Conservation (phyloP, 1,140 invertebrate species). For the Chionoecetes opilio region DNA sequence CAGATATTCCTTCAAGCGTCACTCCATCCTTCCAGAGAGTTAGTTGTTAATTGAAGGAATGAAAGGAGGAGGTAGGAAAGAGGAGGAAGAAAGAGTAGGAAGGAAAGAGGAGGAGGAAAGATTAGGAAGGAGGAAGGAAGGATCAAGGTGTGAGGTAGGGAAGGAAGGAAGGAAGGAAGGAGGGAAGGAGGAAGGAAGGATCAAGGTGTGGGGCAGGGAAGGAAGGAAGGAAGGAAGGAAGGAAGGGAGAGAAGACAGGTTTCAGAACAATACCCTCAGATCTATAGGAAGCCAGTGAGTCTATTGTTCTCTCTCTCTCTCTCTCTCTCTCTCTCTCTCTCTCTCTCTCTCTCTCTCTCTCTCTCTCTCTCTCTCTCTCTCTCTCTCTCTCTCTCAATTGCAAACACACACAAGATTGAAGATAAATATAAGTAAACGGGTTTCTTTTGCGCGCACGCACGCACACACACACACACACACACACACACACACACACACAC, state of each 20-base stretch:
- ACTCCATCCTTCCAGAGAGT: not conserved
- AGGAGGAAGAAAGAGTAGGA: not conserved
- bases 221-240: not conserved
- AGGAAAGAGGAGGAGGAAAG: no score
- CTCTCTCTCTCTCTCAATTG: not conserved
- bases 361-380: not conserved
- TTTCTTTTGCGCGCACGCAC: not conserved
- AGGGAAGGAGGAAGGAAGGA: not conserved
- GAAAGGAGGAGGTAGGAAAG: not conserved
- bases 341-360: conserved; percentile 6
- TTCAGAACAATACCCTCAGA: not conserved
- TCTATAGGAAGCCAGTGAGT: not conserved
- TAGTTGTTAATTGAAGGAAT: not conserved
- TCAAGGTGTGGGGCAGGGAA: not conserved
- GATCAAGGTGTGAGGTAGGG: not conserved
- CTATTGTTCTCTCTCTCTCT: not conserved
- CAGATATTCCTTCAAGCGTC: not conserved
- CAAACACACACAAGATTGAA: not conserved
- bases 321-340: conserved; percentile 35
- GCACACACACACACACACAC: conserved; percentile 5
- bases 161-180: not conserved
- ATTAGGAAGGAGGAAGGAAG: no score
- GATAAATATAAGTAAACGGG: not conserved
- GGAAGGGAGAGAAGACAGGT: conserved; percentile 37
- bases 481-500: not conserved